A percentile compares a stretch with the other conserved stretches of the same genome.
Conservation (phyloP, 2,113 vertebrate genomes). For the Sminthopsis crassicaudata region DNA sequence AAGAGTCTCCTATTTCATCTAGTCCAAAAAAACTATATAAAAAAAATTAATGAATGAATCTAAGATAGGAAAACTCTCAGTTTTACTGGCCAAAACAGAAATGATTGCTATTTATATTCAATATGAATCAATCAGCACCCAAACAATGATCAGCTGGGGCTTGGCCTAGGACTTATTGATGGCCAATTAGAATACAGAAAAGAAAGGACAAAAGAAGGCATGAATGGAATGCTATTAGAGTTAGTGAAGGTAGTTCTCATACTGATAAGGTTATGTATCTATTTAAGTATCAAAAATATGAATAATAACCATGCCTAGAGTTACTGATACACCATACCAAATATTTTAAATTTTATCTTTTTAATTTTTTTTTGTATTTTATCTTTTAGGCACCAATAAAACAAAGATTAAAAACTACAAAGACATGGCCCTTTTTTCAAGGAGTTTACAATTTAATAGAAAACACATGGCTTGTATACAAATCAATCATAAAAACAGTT, state of each 20-base stretch:
- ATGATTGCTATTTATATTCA: too few species aligned
- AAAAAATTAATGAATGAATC: too few species aligned
- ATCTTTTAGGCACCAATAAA: background rate
- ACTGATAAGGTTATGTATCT: background rate
- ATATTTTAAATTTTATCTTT: too few species aligned
- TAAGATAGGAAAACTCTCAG: too few species aligned
- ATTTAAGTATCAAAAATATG: background rate
- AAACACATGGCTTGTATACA: background rate
- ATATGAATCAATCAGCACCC: too few species aligned
- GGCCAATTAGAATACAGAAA: background rate
- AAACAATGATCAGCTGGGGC: too few species aligned
- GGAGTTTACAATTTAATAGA: background rate
- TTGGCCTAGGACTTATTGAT: too few species aligned
- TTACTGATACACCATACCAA: background rate
- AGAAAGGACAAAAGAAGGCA: background rate
- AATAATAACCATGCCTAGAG: background rate
- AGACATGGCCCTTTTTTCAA: background rate
- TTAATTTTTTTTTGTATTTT: too few species aligned
- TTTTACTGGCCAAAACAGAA: too few species aligned
- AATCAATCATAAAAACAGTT: background rate
- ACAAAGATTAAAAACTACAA: background rate
- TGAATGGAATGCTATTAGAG: background rate
- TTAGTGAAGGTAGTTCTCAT: background rate
- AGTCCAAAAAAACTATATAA: too few species aligned
- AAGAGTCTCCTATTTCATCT: too few species aligned